Percentiles rank a stretch among this genome's conserved stretches.
Conservation (phyloP, 1,140 invertebrate species). For the Megalonaias nervosa region DNA sequence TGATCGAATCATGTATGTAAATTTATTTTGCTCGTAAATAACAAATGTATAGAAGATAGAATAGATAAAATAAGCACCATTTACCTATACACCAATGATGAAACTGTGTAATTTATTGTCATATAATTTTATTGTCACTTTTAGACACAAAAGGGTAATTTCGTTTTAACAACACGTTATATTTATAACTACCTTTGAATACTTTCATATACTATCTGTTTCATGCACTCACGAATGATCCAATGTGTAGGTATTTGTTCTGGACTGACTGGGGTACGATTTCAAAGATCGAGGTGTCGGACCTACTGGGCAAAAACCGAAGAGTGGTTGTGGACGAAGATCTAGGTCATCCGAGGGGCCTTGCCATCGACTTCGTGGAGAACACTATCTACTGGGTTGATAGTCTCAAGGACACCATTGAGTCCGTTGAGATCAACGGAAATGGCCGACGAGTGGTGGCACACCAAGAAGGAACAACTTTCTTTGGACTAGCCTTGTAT, state of each 20-base stretch:
- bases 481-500: constrained; percentile 61
- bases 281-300: constrained; percentile 87
- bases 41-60: too few species aligned
- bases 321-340: constrained; percentile 83
- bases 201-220: neutral
- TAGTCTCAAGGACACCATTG: constrained; percentile 92
- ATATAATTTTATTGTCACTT: neutral
- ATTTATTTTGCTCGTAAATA: too few species aligned
- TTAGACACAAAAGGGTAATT: neutral
- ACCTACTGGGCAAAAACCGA: constrained; percentile 87
- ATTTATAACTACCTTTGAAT: neutral
- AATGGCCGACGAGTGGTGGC: constrained; percentile 62
- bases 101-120: too few species aligned
- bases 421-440: constrained; percentile 90
- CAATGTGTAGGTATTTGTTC: constrained; percentile 54
- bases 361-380: constrained; percentile 95
- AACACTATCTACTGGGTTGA: constrained; percentile 96
- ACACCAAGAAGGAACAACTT: constrained; percentile 44
- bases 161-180: neutral
- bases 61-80: too few species aligned
- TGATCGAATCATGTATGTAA: too few species aligned
- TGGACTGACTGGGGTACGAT: constrained; percentile 93
- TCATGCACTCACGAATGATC: neutral
- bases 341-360: constrained; percentile 91
- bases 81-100: too few species aligned